Percentiles rank a stretch among this genome's conserved stretches.
Conservation (phyloP, 2,113 vertebrate genomes). For the Rostratula benghalensis region DNA sequence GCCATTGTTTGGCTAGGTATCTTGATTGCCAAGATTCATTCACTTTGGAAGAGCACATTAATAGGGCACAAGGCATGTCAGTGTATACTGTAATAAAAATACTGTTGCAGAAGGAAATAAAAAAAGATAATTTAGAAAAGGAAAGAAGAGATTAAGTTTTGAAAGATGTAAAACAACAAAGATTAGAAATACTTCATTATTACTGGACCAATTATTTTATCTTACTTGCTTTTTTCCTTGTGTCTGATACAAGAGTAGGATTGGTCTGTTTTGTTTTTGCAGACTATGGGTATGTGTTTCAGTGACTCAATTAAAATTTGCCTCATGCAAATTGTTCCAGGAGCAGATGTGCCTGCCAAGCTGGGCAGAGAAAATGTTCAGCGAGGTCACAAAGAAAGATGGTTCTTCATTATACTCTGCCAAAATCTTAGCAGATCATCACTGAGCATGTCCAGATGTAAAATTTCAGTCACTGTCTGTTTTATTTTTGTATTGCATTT, state of each 20-base stretch:
- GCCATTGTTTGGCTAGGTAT: background rate
- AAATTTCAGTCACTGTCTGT: slow-evolving; percentile 30
- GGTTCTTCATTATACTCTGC: slow-evolving; percentile 22
- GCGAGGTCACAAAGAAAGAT: slow-evolving; percentile 51
- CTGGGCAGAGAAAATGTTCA: slow-evolving; percentile 46
- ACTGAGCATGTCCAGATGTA: slow-evolving; percentile 41
- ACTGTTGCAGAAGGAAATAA: background rate
- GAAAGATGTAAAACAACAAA: background rate
- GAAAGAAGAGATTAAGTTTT: background rate
- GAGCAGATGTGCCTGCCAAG: slow-evolving; percentile 58
- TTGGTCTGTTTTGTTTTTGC: background rate
- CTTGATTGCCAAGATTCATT: background rate
- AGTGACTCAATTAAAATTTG: slow-evolving; percentile 54
- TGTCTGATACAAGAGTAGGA: background rate
- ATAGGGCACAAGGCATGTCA: background rate
- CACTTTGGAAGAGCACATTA: background rate
- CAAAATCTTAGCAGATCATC: slow-evolving; percentile 38
- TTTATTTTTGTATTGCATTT: slow-evolving; percentile 21
- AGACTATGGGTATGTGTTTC: slow-evolving; percentile 21
- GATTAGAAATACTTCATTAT: background rate
- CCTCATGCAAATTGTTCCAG: slow-evolving; percentile 49
- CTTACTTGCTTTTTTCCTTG: background rate
- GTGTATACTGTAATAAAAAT: background rate
- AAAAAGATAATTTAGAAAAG: background rate
- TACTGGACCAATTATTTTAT: background rate